Evolutionary conservation across 2,113 vertebrate genomes (phyloP), one percentile per base, ranked within the genome.

Genomic region (Tragelaphus imberbis): DNA sequence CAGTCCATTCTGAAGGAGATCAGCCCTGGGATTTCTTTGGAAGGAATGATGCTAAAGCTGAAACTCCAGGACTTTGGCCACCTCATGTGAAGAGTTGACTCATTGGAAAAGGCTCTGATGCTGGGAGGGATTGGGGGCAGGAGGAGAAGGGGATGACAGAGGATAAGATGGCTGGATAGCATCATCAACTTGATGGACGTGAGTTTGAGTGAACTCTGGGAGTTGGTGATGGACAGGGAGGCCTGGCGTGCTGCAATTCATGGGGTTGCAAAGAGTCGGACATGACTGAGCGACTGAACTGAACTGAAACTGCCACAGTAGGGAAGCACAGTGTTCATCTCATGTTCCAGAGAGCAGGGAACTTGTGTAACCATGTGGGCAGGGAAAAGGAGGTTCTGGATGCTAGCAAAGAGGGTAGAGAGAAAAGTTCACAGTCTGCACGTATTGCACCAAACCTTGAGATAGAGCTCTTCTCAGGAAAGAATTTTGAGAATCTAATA

Each of bases 121-220:
- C 23, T 59, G 58, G 58, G 58, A 59, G 23, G 1, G 23, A 59
- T 27, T 59, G 9, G 58, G 23, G 58, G 25, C 58, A 27, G 4
- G 58, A 59, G 25, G 10, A 27, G 4, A 59, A 59, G 25, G 23
- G 58, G 23, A 59, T 4, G 0, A 59, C 58, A 2, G 11, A 28
- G 25, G 21, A 5, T 59, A 25, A 27, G 58, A 28, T 59, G 58
- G 58, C 58, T 59, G 58, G 58, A 28, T 59, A 11, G 58, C 58
- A 6, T 28, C 58, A 59, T 25, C 0, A 5, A 59, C 5, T 59
- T 5, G 0, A 59, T 5, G 10, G 58, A 61, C 2, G 5, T 28
- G 25, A 28, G 58, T 61, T 0, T 61, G 58, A 61, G 58, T 61
- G 58, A 61, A 61, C 59, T 61, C 59, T 0, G 0, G 11, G 12